Base-by-base conservation (phyloP, 2,888 invertebrate species). In the Poecilus cupreus region DNA sequence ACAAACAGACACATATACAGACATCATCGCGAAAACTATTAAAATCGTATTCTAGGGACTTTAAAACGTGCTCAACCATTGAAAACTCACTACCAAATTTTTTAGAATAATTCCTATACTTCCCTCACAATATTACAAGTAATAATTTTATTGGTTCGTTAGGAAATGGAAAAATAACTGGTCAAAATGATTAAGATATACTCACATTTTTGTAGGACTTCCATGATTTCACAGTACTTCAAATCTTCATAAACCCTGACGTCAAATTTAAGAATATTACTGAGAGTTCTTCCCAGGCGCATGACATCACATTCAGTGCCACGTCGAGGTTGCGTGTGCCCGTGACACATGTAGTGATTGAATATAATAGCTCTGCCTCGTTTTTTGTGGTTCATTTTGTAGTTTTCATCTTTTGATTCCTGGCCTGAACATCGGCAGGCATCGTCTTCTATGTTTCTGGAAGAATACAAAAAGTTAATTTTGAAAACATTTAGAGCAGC, bases 271-370 rank as follows among this genome's bases (percentile, higher is more conserved):
- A 72, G 24, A 22, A 46, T 24, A 13, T 46, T 46, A 6, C 24
- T 72, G 13, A 72, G 8, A 22, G n/a, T 24, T 72, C 16, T 72
- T n/a, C 43, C 72, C n/a, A 72, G n/a, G 1, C 72, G 46, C 24
- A 24, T 46, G 16, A 72, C 72, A n/a, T 72, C 72, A 5, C n/a
- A 46, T 24, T 72, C 72, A n/a, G 72, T 72, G 11, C 72, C 72
- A 46, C 46, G 43, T 24, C 72, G 20, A 13, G 72, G 72, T 13
- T 22, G 43, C 0, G 13, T 2, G 16, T 72, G 72, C 6, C 72
- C 46, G 18, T 46, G 46, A n/a, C 72, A 72, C n/a, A 43, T n/a
- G 13, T 24, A 43, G 16, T 72, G 46, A 13, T 72, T 72, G 24
- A 72, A 72, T 4, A 72, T 72, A 5, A 72, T 72, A 11, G 72